phyloP scores from a whole-genome alignment of 2,113 vertebrate genomes.

The Butorides virescens region DNA sequence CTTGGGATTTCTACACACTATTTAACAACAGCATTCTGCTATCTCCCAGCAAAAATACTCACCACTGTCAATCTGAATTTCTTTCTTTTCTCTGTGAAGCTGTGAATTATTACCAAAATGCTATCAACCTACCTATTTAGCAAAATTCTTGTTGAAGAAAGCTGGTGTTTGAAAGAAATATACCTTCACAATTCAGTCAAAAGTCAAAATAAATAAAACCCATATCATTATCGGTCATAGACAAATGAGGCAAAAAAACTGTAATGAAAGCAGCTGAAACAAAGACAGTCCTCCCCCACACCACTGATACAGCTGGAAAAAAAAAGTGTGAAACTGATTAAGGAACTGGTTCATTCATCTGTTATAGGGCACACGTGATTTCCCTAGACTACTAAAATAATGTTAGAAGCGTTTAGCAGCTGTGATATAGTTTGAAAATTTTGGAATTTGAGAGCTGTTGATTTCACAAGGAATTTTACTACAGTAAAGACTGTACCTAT shows the following conservation, averaged over 20 bases:
- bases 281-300: background rate
- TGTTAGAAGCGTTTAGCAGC: background rate
- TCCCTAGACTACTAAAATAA: background rate
- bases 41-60: background rate
- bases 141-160: background rate
- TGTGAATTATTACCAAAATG: background rate
- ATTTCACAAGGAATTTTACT: background rate
- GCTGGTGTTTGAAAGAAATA: background rate
- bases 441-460: background rate
- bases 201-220: background rate
- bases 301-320: background rate
- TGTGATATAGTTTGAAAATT: background rate
- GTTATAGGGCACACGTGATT: background rate
- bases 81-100: background rate
- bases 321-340: background rate
- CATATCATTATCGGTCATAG: background rate
- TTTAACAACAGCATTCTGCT: background rate
- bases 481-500: background rate
- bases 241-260: background rate
- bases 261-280: background rate
- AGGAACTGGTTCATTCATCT: background rate
- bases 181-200: background rate
- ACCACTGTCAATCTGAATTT: background rate
- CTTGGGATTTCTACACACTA: background rate
- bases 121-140: background rate